phyloP scores from a whole-genome alignment of 2,797 vertebrate species.

The Muscicapa comitata region DNA sequence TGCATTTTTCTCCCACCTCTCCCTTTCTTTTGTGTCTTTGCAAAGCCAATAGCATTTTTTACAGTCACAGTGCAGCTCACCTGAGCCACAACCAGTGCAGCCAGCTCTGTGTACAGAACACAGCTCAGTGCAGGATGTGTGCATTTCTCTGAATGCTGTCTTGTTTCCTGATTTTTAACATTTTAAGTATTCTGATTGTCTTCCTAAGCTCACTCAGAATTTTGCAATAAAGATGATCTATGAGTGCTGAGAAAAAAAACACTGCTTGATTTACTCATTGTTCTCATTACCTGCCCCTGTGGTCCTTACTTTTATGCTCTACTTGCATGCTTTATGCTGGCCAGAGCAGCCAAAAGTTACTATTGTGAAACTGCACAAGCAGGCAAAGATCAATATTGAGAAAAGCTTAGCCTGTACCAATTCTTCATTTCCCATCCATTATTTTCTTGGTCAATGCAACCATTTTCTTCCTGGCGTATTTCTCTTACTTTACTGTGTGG shows the following conservation, averaged over 20 bases:
- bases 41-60: not conserved
- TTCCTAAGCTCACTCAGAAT: not conserved
- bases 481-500: not conserved
- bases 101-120: not conserved
- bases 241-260: not conserved
- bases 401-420: not conserved
- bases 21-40: slow-evolving; percentile 15
- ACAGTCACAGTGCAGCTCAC: not conserved
- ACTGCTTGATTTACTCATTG: fast-evolving
- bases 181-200: not conserved
- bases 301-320: not conserved
- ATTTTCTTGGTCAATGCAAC: not conserved
- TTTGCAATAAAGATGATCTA: not conserved
- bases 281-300: not conserved
- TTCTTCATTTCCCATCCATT: not conserved
- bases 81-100: not conserved
- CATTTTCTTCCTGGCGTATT: not conserved
- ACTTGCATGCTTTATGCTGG: not conserved
- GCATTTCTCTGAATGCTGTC: not conserved
- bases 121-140: fast-evolving
- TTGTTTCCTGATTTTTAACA: not conserved
- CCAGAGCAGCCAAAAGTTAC: not conserved
- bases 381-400: not conserved
- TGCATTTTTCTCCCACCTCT: not conserved
- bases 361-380: not conserved